Conservation (phyloP, 2,888 invertebrate genomes). For the Philereme transversata region DNA sequence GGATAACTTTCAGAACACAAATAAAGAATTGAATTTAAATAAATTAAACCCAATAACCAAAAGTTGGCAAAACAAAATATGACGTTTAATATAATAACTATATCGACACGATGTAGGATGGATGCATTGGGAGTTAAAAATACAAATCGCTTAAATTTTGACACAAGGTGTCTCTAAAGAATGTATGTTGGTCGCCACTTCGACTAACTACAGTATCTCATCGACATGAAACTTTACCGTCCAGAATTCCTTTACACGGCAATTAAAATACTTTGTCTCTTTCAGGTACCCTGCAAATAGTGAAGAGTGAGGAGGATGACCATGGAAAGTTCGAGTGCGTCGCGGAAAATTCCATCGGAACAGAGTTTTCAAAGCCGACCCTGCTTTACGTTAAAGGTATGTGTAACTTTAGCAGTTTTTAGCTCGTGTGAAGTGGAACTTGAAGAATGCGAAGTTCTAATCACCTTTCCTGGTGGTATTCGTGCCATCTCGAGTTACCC, state of each 20-base stretch:
- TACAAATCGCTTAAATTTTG: not conserved
- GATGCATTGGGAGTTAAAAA: not conserved
- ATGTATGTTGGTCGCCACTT: slow-evolving; percentile 7
- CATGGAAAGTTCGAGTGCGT: slow-evolving; percentile 98
- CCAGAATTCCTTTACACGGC: slow-evolving; percentile 10
- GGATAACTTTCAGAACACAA: no score
- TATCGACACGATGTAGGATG: no score
- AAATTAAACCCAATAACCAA: no score
- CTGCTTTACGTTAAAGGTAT: slow-evolving; percentile 96
- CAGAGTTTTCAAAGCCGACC: slow-evolving; percentile 95
- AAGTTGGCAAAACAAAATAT: no score
- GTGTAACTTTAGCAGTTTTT: slow-evolving; percentile 31
- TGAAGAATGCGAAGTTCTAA: slow-evolving; percentile 1
- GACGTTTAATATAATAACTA: no score
- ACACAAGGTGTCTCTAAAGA: slow-evolving; percentile 4
- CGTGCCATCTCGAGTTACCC: no score
- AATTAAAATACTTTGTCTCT: slow-evolving; percentile 42
- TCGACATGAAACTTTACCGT: slow-evolving; percentile 13
- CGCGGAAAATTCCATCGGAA: slow-evolving; percentile 96
- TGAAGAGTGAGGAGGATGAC: slow-evolving; percentile 94
- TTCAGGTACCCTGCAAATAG: slow-evolving; percentile 94
- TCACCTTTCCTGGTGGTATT: no score
- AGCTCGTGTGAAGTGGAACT: slow-evolving; percentile 12
- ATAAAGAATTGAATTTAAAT: no score
- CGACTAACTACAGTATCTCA: slow-evolving; percentile 8